Evolutionary conservation across 1,140 invertebrate species (phyloP), one percentile per base, ranked within the genome.

Genomic region (Eueides isabella): DNA sequence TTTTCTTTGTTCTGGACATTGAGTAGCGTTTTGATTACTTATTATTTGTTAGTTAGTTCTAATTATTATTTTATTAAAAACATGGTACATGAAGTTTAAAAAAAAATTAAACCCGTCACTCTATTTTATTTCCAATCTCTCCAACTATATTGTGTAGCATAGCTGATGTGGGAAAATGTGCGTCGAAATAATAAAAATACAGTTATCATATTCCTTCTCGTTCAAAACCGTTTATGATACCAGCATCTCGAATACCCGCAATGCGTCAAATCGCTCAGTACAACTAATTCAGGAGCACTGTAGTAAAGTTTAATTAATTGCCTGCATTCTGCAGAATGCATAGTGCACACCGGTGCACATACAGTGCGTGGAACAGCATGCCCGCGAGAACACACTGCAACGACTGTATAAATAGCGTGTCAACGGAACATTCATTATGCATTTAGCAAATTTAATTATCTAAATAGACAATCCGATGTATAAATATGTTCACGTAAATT

Each of bases 271-370:
- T 55, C 7, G 48, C 48, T 26, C 9, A 55, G 23, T 11, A 55
- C 23, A 26, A 55, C 48, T 55, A 55, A 55, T 55, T 23, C 48
- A 26, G 48, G 48, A 55, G 19, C 48, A 55, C 19, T 55, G 48
- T 55, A 55, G 48, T 55, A 55, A 55, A 55, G 48, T 55, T 55
- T 55, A 55, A 55, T 55, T 55, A 55, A 55, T 55, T 55, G 48
- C 48, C 48, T 55, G 48, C 48, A 55, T 55, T 55, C 48, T 23
- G n/a, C 48, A 55, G 4, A 55, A 7, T 55, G 48, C 48, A 55
- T 3, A 26, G 19, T 55, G 48, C 12, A 55, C 23, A 26, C 7
- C 7, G 41, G 5, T 7, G 5, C n/a, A 1, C 1, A n/a, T n/a
- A 19, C 41, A 44, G 41, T 44, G 41, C 41, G n/a, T 48, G n/a